phyloP scores from a whole-genome alignment of 1,140 invertebrate genomes.

The Drosophila funebris region DNA sequence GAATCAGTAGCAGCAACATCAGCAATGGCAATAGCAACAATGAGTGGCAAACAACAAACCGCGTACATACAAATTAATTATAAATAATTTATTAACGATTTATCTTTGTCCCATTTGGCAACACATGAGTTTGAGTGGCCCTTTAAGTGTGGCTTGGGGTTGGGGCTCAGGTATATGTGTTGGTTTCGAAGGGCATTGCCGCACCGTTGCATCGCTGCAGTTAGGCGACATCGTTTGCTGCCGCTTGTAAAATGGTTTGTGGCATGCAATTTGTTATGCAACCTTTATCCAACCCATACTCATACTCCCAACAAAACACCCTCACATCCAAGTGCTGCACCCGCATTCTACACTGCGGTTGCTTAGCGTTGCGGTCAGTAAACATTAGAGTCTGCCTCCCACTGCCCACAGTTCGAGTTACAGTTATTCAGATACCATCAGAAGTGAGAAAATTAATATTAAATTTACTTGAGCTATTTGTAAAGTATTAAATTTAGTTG shows the following conservation, averaged over 20 bases:
- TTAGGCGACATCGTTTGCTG: constrained; percentile 58
- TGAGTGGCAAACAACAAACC: constrained; percentile 59
- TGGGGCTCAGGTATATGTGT: constrained; percentile 7
- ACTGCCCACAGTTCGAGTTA: background rate
- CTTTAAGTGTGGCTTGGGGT: constrained; percentile 15
- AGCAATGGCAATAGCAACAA: constrained; percentile 18
- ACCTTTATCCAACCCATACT: constrained; percentile 23
- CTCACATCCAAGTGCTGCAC: constrained; percentile 23
- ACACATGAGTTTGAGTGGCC: constrained; percentile 63
- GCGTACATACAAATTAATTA: constrained; percentile 80
- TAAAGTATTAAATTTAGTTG: background rate
- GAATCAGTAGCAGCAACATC: constrained; percentile 7
- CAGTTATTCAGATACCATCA: constrained; percentile 18
- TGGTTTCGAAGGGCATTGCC: constrained; percentile 44
- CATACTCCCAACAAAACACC: constrained; percentile 4
- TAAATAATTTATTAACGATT: constrained; percentile 83
- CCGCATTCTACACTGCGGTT: constrained; percentile 59
- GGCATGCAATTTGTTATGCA: constrained; percentile 77
- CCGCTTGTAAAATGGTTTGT: constrained; percentile 70
- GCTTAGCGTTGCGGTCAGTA: constrained; percentile 68
- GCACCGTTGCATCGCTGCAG: constrained; percentile 31
- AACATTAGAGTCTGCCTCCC: background rate
- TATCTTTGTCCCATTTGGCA: constrained; percentile 74
- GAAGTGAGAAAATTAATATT: constrained; percentile 21
- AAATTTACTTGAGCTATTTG: background rate